Conservation (phyloP, 2,113 vertebrate genomes). For the Columba livia region DNA sequence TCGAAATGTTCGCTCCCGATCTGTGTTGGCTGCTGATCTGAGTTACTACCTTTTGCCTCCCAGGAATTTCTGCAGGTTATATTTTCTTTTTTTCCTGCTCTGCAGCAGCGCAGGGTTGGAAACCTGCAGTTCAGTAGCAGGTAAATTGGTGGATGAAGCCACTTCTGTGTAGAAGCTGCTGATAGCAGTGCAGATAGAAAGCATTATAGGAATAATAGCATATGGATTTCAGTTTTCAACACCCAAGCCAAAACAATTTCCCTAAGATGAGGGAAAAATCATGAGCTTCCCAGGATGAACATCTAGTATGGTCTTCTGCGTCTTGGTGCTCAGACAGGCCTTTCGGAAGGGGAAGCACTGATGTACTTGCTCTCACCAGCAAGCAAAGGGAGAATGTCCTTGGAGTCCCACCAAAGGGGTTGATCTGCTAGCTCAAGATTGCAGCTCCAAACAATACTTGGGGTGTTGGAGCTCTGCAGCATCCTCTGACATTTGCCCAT, state of each 20-base stretch:
- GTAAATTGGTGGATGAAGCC: not conserved
- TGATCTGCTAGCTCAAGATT: not conserved
- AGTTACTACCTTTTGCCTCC: not conserved
- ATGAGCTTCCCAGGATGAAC: not conserved
- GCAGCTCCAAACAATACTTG: not conserved
- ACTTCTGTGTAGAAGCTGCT: not conserved
- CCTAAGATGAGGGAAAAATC: not conserved
- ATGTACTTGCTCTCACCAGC: not conserved
- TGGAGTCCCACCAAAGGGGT: not conserved
- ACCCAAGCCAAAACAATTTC: not conserved
- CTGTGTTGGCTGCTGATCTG: not conserved
- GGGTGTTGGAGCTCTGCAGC: not conserved
- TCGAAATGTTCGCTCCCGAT: fast-evolving
- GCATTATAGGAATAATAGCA: not conserved
- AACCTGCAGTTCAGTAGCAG: not conserved
- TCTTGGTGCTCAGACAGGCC: not conserved
- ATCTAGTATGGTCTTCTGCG: not conserved
- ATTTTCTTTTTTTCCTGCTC: not conserved
- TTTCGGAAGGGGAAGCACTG: not conserved
- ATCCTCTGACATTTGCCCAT: not conserved
- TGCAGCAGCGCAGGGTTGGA: not conserved
- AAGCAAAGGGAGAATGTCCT: not conserved
- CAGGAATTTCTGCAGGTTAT: not conserved
- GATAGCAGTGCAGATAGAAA: not conserved
- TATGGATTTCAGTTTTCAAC: not conserved